Conservation (phyloP, 1,140 invertebrate genomes). For the Octopus sinensis region DNA sequence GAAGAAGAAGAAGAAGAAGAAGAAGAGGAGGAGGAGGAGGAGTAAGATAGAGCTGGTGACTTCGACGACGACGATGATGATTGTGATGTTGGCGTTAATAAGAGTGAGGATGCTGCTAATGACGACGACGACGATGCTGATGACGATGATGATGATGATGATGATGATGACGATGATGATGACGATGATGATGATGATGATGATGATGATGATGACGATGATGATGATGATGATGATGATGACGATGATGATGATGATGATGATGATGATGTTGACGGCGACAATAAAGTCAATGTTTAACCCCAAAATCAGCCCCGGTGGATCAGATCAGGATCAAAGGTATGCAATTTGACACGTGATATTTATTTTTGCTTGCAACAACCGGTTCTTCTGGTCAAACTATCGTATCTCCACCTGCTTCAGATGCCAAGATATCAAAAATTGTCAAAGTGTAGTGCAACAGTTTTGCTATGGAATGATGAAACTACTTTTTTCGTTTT, state of each 20-base stretch:
- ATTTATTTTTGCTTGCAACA: too few species aligned
- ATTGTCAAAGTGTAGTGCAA: too few species aligned
- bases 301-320: background rate
- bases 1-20: background rate
- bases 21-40: constrained; percentile 4
- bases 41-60: background rate
- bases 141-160: background rate
- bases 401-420: too few species aligned
- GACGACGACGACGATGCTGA: too few species aligned
- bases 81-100: too few species aligned
- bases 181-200: constrained; percentile 7
- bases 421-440: too few species aligned
- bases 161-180: constrained; percentile 12
- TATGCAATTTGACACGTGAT: too few species aligned
- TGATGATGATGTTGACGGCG: constrained; percentile 71
- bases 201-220: constrained; percentile 56
- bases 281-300: constrained; percentile 61
- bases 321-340: too few species aligned
- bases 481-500: too few species aligned
- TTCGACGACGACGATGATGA: background rate
- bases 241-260: constrained; percentile 73
- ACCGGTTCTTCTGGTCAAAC: too few species aligned
- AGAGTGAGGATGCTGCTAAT: too few species aligned
- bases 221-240: constrained; percentile 68
- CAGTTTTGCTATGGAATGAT: too few species aligned